Base-by-base conservation (phyloP, 1,140 invertebrate species). In the Meloidogyne chitwoodi region DNA sequence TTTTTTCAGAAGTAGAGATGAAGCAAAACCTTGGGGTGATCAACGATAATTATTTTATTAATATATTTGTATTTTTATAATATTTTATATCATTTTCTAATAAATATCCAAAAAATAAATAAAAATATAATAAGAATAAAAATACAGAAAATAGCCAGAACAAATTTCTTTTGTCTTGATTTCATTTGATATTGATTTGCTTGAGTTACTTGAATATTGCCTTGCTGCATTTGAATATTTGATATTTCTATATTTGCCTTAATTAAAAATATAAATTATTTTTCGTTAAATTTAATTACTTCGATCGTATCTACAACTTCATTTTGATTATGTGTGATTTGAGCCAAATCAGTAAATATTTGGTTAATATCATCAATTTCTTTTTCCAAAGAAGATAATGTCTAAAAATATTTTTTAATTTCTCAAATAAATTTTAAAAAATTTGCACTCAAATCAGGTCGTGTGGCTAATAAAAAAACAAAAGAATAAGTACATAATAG, bases 301-400 rank as follows among this genome's bases (percentile, higher is more conserved):
- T 99, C 96, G 85, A 99, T 99, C 41, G 93, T 96, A 90, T 90
- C 93, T 72, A 99, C 92, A 5, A 93, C 91, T 83, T 95, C 92
- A n/a, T 94, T 95, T 89, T 99, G 96, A 78, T 97, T 93, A 87
- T 98, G 95, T 22, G 99, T 95, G 88, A 99, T 90, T 66, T 93
- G 91, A 4, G 95, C 96, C 66, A 99, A 90, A 87, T 98, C 95
- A 90, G 95, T 97, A 88, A 98, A 99, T 83, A 99, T 98, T 89
- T 96, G 92, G 89, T 98, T 98, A 19, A 98, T 94, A 86, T 95
- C 94, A 81, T 91, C 91, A 81, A 98, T 98, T 88, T 98, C 94
- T 83, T 90, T 92, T 93, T 96, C 89, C n/a, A 81, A 67, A 74
- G 81, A 82, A 90, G 89, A 75, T 87, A 83, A 85, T 84, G 68